A percentile compares a stretch with the other conserved stretches of the same genome.
These are phyloP conservation scores for Gallinago stenura DNA, from an alignment of 2,797 vertebrate species.

Conservation along the genomic window DNA sequence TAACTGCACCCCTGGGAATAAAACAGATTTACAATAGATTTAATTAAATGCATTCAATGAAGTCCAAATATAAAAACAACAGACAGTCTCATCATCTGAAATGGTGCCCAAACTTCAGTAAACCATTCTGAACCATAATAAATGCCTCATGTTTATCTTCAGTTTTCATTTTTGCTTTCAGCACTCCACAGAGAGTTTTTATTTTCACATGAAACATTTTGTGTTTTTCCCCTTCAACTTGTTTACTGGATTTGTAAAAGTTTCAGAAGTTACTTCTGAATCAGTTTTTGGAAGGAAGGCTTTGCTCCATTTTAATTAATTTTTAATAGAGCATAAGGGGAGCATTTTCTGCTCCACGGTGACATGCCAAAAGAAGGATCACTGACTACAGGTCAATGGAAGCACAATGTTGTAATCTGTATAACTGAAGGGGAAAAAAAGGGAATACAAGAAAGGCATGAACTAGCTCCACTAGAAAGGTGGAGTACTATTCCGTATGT, in stretches of 20 bases:
- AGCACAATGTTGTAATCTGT: neutral
- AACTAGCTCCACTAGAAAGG: neutral
- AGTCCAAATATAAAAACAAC: conserved; percentile 51
- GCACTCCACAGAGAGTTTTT: neutral
- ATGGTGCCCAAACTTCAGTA: neutral
- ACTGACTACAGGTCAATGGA: neutral
- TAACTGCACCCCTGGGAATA: conserved; percentile 42
- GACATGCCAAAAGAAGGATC: neutral
- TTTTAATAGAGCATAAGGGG: neutral
- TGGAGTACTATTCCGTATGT: rapidly evolving
- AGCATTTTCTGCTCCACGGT: neutral
- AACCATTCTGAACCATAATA: conserved; percentile 15
- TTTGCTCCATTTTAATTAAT: neutral
- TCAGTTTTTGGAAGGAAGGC: neutral
- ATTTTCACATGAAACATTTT: neutral
- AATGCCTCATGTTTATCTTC: neutral
- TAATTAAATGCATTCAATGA: conserved; percentile 68
- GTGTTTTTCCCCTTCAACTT: neutral
- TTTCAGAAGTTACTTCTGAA: conserved; percentile 6
- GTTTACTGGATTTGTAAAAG: neutral
- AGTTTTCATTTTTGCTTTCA: conserved; percentile 5
- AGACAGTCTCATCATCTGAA: conserved; percentile 3
- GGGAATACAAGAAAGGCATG: neutral
- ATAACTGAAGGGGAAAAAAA: neutral
- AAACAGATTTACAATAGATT: conserved; percentile 61